A percentile compares a stretch with the other conserved stretches of the same genome.
Conservation (phyloP, 1,140 invertebrate genomes). For the Pectinophora gossypiella region DNA sequence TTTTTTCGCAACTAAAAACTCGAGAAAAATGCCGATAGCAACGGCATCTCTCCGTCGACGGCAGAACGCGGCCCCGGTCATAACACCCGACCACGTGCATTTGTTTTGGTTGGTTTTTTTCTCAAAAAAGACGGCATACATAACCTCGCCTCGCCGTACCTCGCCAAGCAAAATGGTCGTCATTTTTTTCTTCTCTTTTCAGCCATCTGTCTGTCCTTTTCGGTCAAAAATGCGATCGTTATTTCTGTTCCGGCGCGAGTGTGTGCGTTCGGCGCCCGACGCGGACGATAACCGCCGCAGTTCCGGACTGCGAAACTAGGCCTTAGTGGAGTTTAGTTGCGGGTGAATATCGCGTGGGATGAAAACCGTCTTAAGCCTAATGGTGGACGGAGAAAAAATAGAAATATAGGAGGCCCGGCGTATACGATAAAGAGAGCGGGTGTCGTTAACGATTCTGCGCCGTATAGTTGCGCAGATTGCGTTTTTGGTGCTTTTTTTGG, state of each 20-base stretch:
- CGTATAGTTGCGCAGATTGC: slow-evolving; percentile 73
- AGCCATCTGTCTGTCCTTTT: slow-evolving; percentile 74
- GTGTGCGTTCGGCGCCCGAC: slow-evolving; percentile 58
- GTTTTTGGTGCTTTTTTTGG: slow-evolving; percentile 75
- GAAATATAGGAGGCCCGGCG: slow-evolving; percentile 73
- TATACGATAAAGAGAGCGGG: slow-evolving; percentile 73
- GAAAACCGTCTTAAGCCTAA: slow-evolving; percentile 61
- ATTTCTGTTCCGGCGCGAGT: slow-evolving; percentile 72
- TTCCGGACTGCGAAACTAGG: slow-evolving; percentile 12
- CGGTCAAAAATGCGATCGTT: slow-evolving; percentile 75
- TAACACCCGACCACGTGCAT: slow-evolving; percentile 73
- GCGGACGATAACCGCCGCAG: slow-evolving; percentile 44
- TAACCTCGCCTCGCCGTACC: slow-evolving; percentile 64
- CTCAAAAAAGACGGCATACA: slow-evolving; percentile 69
- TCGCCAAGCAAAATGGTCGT: slow-evolving; percentile 73
- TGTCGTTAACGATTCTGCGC: slow-evolving; percentile 74
- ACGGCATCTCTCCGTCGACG: slow-evolving; percentile 68
- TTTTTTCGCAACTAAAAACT: slow-evolving; percentile 64
- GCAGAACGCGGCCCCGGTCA: slow-evolving; percentile 67
- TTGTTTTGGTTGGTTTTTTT: slow-evolving; percentile 75
- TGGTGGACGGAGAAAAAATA: slow-evolving; percentile 69
- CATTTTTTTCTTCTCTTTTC: slow-evolving; percentile 75
- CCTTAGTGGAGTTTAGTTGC: slow-evolving; percentile 7
- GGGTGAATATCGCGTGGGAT: slow-evolving; percentile 20
- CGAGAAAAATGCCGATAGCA: slow-evolving; percentile 53